These are phyloP conservation scores for Epinephelus malabaricus DNA, from an alignment of 2,797 vertebrate species.

Conservation along the genomic window DNA sequence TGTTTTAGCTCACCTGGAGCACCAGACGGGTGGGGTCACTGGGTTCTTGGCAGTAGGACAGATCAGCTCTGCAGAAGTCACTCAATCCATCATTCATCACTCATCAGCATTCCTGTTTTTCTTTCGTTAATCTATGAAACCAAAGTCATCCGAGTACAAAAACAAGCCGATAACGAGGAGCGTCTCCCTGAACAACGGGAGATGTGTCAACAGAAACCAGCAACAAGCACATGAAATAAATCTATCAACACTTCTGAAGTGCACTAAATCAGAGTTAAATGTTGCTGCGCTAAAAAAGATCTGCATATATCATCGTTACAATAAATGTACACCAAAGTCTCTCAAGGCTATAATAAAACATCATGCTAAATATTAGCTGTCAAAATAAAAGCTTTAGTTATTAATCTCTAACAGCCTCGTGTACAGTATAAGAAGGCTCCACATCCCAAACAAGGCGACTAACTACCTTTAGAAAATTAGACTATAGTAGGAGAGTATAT, in stretches of 20 bases:
- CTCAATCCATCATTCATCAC: background rate
- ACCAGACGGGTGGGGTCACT: conserved; percentile 17
- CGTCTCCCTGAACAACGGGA: conserved; percentile 65
- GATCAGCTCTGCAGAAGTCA: background rate
- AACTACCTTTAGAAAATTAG: conserved; percentile 53
- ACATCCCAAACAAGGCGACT: conserved; percentile 49
- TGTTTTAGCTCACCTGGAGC: conserved; percentile 11
- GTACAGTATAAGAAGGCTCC: conserved; percentile 28
- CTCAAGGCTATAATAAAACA: conserved; percentile 57
- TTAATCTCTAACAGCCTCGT: conserved; percentile 44
- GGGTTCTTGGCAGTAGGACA: conserved; percentile 5
- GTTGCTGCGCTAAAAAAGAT: conserved; percentile 67
- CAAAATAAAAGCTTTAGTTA: conserved; percentile 59
- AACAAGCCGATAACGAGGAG: conserved; percentile 18
- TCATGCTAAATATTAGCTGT: conserved; percentile 80
- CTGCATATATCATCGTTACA: conserved; percentile 46
- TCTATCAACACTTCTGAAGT: conserved; percentile 79
- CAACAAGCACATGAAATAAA: conserved; percentile 57
- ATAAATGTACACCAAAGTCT: conserved; percentile 45
- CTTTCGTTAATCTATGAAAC: conserved; percentile 10
- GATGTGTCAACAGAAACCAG: conserved; percentile 28
- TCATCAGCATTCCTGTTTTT: background rate
- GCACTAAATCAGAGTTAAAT: conserved; percentile 71
- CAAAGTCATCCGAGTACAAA: conserved; percentile 24
- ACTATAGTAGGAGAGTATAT: conserved; percentile 32